Base-by-base conservation (phyloP, 2,113 vertebrate genomes). In the Brachirus orientalis region DNA sequence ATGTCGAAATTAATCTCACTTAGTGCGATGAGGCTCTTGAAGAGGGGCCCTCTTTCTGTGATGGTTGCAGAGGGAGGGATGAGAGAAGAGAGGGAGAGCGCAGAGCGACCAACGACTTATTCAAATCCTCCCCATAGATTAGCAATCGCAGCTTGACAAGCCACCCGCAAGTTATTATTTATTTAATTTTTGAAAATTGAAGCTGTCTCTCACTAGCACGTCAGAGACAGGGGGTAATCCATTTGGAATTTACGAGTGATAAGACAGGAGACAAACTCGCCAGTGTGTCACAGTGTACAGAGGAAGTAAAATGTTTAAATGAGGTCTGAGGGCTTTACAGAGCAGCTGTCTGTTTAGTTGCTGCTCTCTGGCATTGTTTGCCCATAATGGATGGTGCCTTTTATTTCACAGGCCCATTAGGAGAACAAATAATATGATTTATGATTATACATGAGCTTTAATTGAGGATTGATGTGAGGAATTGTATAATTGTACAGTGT, bases 81-180 rank as follows among this genome's bases (percentile, higher is more conserved):
- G 85, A 87, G 84, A 56, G 84, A 47, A 82, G 75, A 73, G 62
- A 66, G 80, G 84, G 78, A 67, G 77, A 73, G 75, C 11, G 58
- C 60, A 38, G 69, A 76, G 77, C 77, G 77, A 71, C 77, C 43
- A 36, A 92, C 87, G 88, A 91, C 65, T 92, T 93, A 93, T 93
- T 93, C 90, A 94, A 94, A 94, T 93, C 92, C 90, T 85, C 71
- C 89, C 87, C 82, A 77, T 86, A 93, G 92, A 94, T 94, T 93
- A 93, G 90, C 87, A 80, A 90, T 91, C 86, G 80, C 85, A 77
- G 81, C 82, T 88, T 91, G 92, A 93, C 92, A 92, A 92, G 88
- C 88, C 82, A 75, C 88, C 85, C 71, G 75, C 62, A 69, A 89
- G 66, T 91, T 89, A 87, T 86, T 84, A 86, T 90, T 90, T 89